Evolutionary conservation across 2,888 invertebrate species (phyloP), one percentile per base, ranked within the genome.

Genomic region (Rotaria magnacalcarata): DNA sequence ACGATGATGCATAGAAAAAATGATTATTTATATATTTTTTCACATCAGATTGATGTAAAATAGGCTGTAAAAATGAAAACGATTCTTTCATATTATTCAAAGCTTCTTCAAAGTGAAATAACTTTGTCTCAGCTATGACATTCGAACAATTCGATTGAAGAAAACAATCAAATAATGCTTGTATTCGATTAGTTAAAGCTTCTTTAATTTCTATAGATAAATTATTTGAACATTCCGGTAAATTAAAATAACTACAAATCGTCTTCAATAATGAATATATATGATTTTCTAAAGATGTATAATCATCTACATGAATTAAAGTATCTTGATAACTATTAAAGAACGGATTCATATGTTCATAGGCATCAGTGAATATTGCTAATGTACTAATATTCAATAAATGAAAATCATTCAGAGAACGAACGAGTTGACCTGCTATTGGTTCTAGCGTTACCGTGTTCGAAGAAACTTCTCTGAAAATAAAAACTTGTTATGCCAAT

Each of bases 111-210:
- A 80, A 80, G 16, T 80, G 24, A 43, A 80, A 80, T 24, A 24
- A 80, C 75, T 14, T 47, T 47, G 75, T 34, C 8, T 67, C 27
- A 16, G 5, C 1, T 19, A 80, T 41, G 0, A 80, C 24, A 6
- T 24, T 21, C 16, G 75, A 24, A 80, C 75, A 80, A 47, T 80
- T 80, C 24, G 41, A 47, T 47, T 47, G 41, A 80, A 80, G 47
- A 80, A 80, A 80, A 80, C 75, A 80, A 43, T 80, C 43, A 43
- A 80, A 43, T 80, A 80, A 80, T 47, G 47, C 41, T 43, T 80
- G 75, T 21, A 80, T 80, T 43, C 47, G 21, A 24, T 41, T 6
- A 10, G 21, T 10, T 43, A 80, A 47, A 21, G 11, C 21, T 8
- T 43, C 7, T 24, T 41, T 43, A 7, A 47, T 80, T 21, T 41